Percentiles rank a stretch among this genome's conserved stretches.
Evolutionary conservation across 1,140 invertebrate genomes (phyloP).

Genomic region (Nautilus pompilius): DNA sequence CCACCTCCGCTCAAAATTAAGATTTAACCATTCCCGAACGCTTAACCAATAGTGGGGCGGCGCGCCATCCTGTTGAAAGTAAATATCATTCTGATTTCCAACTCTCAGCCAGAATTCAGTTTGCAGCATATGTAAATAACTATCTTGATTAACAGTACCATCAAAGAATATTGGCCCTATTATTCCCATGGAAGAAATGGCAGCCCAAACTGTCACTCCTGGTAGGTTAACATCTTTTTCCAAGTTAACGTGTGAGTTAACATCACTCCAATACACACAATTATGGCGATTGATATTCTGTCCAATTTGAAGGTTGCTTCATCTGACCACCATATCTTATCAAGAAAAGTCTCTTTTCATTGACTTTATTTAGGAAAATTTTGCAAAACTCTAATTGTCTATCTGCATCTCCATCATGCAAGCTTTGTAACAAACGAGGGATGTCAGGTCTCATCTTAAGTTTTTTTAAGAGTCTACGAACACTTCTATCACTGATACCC

Average conservation of each 20-base stretch:
- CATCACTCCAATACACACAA: conserved; percentile 1
- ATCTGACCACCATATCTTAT: conserved; percentile 3
- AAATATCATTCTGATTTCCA: too few species aligned
- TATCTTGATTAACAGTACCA: background rate
- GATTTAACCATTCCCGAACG: background rate
- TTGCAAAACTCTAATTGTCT: background rate
- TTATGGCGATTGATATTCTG: conserved; percentile 2
- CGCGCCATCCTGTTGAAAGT: too few species aligned
- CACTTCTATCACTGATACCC: background rate
- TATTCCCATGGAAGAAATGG: conserved; percentile 2
- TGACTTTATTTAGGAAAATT: background rate
- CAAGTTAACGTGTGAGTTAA: background rate
- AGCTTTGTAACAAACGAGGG: background rate
- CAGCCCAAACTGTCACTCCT: conserved; percentile 1
- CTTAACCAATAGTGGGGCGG: background rate
- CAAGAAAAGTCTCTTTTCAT: background rate
- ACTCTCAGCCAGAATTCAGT: too few species aligned
- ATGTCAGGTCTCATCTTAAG: conserved; percentile 2
- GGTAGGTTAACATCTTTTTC: background rate
- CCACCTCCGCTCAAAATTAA: background rate
- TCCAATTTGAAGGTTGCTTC: conserved; percentile 1
- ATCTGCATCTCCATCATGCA: conserved; percentile 1
- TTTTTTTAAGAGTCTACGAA: background rate
- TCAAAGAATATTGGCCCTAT: background rate
- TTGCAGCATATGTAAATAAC: background rate